Conservation (phyloP, 2,797 vertebrate genomes). For the Clarias pachynema region DNA sequence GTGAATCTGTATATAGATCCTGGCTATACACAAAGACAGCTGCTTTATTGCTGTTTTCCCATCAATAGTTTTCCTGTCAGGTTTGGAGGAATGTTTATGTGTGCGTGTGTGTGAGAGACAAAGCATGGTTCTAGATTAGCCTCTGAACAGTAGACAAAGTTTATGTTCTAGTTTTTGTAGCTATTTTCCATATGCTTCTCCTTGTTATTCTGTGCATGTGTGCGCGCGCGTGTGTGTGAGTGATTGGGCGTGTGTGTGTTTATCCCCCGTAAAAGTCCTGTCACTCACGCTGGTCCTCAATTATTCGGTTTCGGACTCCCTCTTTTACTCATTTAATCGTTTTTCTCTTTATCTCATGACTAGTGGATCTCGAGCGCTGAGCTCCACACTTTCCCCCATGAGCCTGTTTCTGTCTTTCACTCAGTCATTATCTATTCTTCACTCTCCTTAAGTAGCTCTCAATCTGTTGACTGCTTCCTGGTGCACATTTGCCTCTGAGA, state of each 20-base stretch:
- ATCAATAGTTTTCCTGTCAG: neutral
- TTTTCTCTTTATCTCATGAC: constrained; percentile 9
- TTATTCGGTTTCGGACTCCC: neutral
- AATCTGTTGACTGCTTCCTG: constrained; percentile 3
- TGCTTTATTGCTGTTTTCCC: constrained; percentile 8
- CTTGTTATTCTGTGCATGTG: neutral
- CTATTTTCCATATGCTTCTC: neutral
- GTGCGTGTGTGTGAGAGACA: neutral
- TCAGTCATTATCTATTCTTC: constrained; percentile 13
- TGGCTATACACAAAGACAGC: neutral
- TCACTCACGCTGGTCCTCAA: neutral
- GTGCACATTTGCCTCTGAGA: neutral
- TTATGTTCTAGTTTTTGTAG: neutral
- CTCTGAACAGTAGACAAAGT: neutral
- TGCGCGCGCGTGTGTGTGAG: neutral
- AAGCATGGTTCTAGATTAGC: neutral
- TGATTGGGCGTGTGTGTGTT: neutral
- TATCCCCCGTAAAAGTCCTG: neutral
- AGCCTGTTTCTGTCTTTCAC: constrained; percentile 1
- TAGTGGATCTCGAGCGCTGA: neutral
- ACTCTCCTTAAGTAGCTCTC: constrained; percentile 12
- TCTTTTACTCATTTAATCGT: neutral
- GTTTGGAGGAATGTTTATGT: neutral
- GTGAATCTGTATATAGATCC: constrained; percentile 16
- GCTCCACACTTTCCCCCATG: neutral